These are phyloP conservation scores for Tupaia chinensis DNA, from an alignment of 2,113 vertebrate genomes.

Conservation along the genomic window DNA sequence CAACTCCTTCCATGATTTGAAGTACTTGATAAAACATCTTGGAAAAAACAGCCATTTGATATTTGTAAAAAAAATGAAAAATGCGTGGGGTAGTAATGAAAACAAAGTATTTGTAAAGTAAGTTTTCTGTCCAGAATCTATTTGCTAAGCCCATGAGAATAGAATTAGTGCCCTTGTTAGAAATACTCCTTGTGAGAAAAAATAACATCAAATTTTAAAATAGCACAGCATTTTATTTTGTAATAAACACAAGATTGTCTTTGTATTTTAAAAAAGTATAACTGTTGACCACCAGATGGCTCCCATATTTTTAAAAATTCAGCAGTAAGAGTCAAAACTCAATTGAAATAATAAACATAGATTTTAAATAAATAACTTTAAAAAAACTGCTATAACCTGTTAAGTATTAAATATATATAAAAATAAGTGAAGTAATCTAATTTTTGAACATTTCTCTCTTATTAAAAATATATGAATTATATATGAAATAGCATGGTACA, in stretches of 20 bases:
- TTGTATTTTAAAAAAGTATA: slow-evolving; percentile 64
- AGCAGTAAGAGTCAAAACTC: background rate
- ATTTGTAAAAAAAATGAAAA: background rate
- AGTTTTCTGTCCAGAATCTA: background rate
- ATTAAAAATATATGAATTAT: background rate
- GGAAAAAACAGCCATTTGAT: background rate
- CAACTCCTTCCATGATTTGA: background rate
- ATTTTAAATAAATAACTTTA: slow-evolving; percentile 15
- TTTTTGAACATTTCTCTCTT: background rate
- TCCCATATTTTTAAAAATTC: slow-evolving; percentile 73
- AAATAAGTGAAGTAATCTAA: background rate
- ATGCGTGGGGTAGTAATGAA: background rate
- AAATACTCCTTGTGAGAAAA: background rate
- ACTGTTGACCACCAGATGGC: slow-evolving; percentile 61
- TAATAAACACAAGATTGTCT: slow-evolving; percentile 25
- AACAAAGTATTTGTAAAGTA: background rate
- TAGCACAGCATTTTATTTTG: slow-evolving; percentile 21
- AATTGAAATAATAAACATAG: slow-evolving; percentile 48
- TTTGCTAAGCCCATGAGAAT: background rate
- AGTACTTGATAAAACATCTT: background rate
- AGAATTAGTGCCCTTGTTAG: background rate
- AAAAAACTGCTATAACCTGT: background rate
- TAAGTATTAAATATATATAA: background rate
- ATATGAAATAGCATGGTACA: background rate
- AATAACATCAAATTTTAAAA: background rate